Conservation (phyloP, 1,140 invertebrate genomes). For the Fopius arisanus region DNA sequence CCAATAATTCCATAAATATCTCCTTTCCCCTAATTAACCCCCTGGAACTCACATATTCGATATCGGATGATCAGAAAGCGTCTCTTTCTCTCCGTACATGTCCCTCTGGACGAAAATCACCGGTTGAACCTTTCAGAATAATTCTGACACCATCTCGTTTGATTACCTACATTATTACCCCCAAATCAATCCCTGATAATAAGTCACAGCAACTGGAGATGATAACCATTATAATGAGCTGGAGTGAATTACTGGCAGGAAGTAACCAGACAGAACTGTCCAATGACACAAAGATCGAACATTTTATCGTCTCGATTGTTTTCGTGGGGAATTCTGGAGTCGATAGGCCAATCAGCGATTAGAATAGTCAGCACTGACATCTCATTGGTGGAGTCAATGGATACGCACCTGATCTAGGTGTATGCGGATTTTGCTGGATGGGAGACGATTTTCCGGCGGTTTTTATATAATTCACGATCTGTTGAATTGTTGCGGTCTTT, state of each 20-base stretch:
- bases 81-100: constrained; percentile 47
- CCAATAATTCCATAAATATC: neutral
- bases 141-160: neutral
- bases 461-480: constrained; percentile 23
- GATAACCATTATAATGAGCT: neutral
- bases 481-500: neutral
- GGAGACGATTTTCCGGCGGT: neutral
- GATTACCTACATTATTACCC: neutral
- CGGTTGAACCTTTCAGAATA: no score
- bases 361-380: no score
- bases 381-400: no score
- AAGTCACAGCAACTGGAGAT: neutral
- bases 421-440: neutral
- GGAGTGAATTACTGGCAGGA: no score
- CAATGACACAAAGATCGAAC: neutral
- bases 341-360: no score
- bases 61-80: constrained; percentile 42
- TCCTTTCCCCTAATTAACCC: neutral
- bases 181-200: neutral
- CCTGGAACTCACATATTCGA: constrained; percentile 47
- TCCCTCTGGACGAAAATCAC: neutral
- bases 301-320: neutral
- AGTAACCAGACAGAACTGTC: no score
- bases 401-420: neutral
- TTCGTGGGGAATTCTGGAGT: neutral